Base-by-base conservation (phyloP, 2,888 invertebrate species). In the Chloroclystis v-ata region DNA sequence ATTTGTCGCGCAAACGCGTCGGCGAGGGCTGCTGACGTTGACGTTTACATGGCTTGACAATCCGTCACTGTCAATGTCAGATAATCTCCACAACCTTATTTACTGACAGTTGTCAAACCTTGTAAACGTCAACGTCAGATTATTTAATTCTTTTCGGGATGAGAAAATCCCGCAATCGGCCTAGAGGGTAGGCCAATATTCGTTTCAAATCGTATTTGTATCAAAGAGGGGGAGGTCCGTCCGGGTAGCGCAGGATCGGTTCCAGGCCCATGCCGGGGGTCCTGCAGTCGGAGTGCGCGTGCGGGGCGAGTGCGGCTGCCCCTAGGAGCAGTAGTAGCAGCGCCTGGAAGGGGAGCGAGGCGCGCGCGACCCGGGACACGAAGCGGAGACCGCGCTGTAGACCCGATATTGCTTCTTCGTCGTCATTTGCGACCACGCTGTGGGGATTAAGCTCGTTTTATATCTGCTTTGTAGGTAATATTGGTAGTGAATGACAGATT, bases 261-360 rank as follows among this genome's bases (percentile, higher is more conserved):
- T 96, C 95, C 46, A 98, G 90, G 63, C 94, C 94, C 61, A 93
- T 90, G 12, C 94, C 41, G 45, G 93, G 65, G 96, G 93, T 93
- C 61, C 94, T 91, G 72, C 97, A 91, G 80, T 94, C 93, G 78
- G 97, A 95, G 55, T 92, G 92, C 57, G 94, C 92, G 79, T 95
- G 93, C 4, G 97, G 97, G 43, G 98, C 95, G 63, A 99, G 89
- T 42, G 97, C 95, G 41, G 98, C 97, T 50, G 97, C 95, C 48
- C 98, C 97, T 69, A 99, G 91, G 65, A 99, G 91, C 52, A 98
- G 90, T 65, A 98, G 90, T 89, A 99, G 94, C 67, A 99, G 89
- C 53, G 97, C 96, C 89, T 99, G 97, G 76, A 99, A 95, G 42
- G 98, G 98, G 59, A 98, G 90, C 13, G 97, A 96, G 43, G 97